phyloP scores from a whole-genome alignment of 2,888 invertebrate genomes.

The Philereme transversata region DNA sequence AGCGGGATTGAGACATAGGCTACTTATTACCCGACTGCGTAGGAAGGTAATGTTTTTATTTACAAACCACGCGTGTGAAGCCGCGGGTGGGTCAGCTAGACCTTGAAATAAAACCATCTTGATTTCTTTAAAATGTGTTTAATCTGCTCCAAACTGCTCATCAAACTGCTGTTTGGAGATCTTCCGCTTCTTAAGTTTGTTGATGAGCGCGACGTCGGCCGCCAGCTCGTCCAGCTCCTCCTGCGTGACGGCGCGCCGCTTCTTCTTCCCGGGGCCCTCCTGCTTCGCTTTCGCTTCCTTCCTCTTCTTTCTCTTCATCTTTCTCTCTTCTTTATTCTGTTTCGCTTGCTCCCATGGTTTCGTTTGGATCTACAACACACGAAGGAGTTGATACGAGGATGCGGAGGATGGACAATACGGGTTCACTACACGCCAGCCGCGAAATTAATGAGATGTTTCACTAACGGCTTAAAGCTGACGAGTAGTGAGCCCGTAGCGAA shows the following conservation, averaged over 20 bases:
- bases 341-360: slow-evolving; percentile 92
- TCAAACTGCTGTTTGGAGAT: slow-evolving; percentile 87
- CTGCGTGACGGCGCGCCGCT: slow-evolving; percentile 81
- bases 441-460: too few relatives aligned
- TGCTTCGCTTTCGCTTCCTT: slow-evolving; percentile 82
- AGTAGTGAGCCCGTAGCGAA: too few relatives aligned
- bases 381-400: too few relatives aligned
- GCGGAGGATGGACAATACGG: too few relatives aligned
- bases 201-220: slow-evolving; percentile 92
- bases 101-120: not conserved
- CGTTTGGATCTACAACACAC: slow-evolving; percentile 72
- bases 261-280: slow-evolving; percentile 78
- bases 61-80: too few relatives aligned
- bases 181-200: slow-evolving; percentile 94
- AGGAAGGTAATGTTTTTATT: too few relatives aligned
- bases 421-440: too few relatives aligned
- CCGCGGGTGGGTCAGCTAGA: too few relatives aligned
- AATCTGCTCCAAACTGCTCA: slow-evolving; percentile 82
- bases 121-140: slow-evolving; percentile 31
- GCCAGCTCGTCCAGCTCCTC: slow-evolving; percentile 91
- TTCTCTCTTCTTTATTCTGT: slow-evolving; percentile 86
- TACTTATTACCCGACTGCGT: too few relatives aligned
- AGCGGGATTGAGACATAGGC: too few relatives aligned
- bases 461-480: too few relatives aligned
- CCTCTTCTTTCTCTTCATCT: slow-evolving; percentile 84